Evolutionary conservation across 2,797 vertebrate genomes (phyloP).

Genomic region (Myotis daubentonii): DNA sequence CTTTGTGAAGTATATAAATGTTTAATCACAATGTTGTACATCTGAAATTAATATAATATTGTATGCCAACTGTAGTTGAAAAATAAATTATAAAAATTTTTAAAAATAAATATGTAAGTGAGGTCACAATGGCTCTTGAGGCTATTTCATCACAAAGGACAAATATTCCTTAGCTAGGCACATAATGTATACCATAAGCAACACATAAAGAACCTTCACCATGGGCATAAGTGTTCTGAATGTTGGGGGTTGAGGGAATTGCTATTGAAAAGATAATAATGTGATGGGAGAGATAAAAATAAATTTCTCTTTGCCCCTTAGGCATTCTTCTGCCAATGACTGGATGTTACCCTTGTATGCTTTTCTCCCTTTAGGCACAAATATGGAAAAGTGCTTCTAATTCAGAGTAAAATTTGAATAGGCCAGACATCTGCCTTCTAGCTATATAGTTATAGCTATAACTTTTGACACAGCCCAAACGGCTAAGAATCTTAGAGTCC

Average conservation of each 20-base stretch:
- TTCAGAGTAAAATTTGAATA: constrained; percentile 35
- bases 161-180: constrained; percentile 10
- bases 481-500: not conserved
- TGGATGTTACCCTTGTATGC: constrained; percentile 7
- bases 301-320: not conserved
- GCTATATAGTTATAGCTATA: constrained; percentile 25
- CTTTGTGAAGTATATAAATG: not conserved
- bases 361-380: constrained; percentile 39
- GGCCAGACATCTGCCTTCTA: constrained; percentile 13
- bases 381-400: constrained; percentile 23
- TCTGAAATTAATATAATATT: not conserved
- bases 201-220: not conserved
- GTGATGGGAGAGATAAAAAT: not conserved
- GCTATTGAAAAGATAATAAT: constrained; percentile 26
- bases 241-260: not conserved
- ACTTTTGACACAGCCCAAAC: not conserved
- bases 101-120: not conserved
- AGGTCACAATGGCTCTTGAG: not conserved
- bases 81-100: not conserved
- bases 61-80: not conserved
- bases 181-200: not conserved
- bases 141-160: not conserved
- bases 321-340: constrained; percentile 19
- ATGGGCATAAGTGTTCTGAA: not conserved
- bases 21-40: not conserved